Evolutionary conservation across 1,140 invertebrate species (phyloP).

Genomic region (Orussus abietinus): DNA sequence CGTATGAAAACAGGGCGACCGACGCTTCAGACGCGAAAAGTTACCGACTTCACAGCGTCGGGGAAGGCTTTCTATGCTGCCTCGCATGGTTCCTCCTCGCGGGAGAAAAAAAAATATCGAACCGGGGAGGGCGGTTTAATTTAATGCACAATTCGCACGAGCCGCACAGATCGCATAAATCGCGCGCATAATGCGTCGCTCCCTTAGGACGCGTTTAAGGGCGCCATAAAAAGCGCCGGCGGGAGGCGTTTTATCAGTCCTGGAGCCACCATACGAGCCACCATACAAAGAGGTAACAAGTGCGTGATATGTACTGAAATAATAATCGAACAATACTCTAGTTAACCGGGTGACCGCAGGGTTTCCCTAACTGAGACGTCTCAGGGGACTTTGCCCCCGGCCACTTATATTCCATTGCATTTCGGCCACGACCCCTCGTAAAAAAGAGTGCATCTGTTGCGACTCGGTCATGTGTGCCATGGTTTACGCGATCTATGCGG

Average conservation of each 20-base stretch:
- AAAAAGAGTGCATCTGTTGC: conserved; percentile 34
- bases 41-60: too few relatives aligned
- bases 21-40: too few relatives aligned
- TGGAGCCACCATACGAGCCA: conserved; percentile 40
- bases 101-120: too few relatives aligned
- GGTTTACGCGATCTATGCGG: conserved; percentile 51
- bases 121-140: conserved; percentile 13
- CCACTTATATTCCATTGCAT: too few relatives aligned
- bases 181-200: conserved; percentile 13
- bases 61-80: too few relatives aligned
- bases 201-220: neutral
- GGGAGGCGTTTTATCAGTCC: too few relatives aligned
- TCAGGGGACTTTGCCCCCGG: conserved; percentile 18
- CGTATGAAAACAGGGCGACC: too few relatives aligned
- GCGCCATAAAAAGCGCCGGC: conserved; percentile 10
- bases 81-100: too few relatives aligned
- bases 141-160: neutral
- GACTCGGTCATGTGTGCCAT: too few relatives aligned
- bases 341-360: conserved; percentile 48
- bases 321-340: conserved; percentile 54
- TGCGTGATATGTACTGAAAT: conserved; percentile 55
- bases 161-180: neutral
- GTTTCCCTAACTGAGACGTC: conserved; percentile 18
- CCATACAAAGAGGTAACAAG: conserved; percentile 53
- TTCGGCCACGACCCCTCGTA: too few relatives aligned